Base-by-base conservation (phyloP, 2,888 invertebrate genomes). In the Epinotia brunnichana region DNA sequence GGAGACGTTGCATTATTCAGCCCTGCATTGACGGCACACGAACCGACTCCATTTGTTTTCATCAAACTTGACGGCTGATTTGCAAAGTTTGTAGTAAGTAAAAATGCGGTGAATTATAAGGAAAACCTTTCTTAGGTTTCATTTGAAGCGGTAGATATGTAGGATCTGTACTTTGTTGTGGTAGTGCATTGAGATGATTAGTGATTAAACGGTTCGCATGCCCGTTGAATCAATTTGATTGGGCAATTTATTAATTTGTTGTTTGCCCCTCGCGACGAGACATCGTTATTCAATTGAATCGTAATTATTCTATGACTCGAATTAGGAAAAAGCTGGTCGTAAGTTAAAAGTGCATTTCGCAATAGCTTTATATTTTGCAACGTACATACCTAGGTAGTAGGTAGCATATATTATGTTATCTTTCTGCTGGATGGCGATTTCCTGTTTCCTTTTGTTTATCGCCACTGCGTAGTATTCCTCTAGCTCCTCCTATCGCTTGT, bases 1-100 rank as follows among this genome's bases (percentile, higher is more conserved):
- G 75, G 76, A 76, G 76, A 79, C 76, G 57, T 83, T 90, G 83
- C 81, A 87, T 91, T 85, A 91, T 92, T 86, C 87, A 90, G 77
- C 70, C 78, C 80, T 86, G 87, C 87, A 88, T 86, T 89, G 85
- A 87, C 85, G 85, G 82, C 79, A 77, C 77, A 76, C 68, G 76
- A 77, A 75, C 75, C 77, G 80, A 77, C 69, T 82, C 73, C 74
- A 75, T 79, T 81, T 79, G 79, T 74, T 74, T 77, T 73, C 66
- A 78, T 77, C 76, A 70, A 73, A 66, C 67, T 60, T 76, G 79
- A 77, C 74, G 75, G 76, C 70, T 73, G 76, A 79, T 79, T 81
- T 78, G 82, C 80, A 74, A 80, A 80, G 74, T 74, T 68, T 66
- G 69, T 70, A 51, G 53, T 56, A 44, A 41, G 24, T 57, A 67